Base-by-base conservation (phyloP, 2,888 invertebrate species). In the Herminia tarsipennalis region DNA sequence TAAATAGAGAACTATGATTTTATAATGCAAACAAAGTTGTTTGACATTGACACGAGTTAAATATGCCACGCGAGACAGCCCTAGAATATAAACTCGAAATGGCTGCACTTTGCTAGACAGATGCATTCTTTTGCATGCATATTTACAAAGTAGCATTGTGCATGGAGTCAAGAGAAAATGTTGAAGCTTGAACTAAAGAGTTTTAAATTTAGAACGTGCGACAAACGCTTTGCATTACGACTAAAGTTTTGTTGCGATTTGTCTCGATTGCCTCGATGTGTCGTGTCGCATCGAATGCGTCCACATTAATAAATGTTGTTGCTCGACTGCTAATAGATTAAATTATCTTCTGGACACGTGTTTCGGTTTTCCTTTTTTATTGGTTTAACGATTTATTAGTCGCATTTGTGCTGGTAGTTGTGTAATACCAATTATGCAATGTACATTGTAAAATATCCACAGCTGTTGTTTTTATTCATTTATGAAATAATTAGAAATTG, bases 141-240 rank as follows among this genome's bases (percentile, higher is more conserved):
- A 63, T 65, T 67, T 61, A 65, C 69, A 66, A 64, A 62, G 60
- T 56, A 56, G 43, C 37, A 57, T 56, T 50, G 61, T 57, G 57
- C 58, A 59, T 45, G 57, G 40, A 67, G n/a, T n/a, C n/a, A n/a
- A n/a, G n/a, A n/a, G 71, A 74, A 72, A 75, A 69, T 72, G 65
- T 59, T 59, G 54, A 63, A 48, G 64, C 60, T 62, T 66, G 66
- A 71, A 67, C 67, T 72, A 77, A n/a, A 76, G 70, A 71, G 70
- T 44, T 74, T 68, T 77, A 78, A 68, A 71, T 76, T 70, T 76
- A 75, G 78, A 61, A 47, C 48, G 44, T 28, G 53, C 66, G 56
- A 24, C 64, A 47, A 56, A 62, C 65, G 66, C 64, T 61, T 57
- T 60, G 51, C 51, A 52, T 61, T 49, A 32, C 30, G 20, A 30